Conservation (phyloP, 2,888 invertebrate species). For the Torymus texanus region DNA sequence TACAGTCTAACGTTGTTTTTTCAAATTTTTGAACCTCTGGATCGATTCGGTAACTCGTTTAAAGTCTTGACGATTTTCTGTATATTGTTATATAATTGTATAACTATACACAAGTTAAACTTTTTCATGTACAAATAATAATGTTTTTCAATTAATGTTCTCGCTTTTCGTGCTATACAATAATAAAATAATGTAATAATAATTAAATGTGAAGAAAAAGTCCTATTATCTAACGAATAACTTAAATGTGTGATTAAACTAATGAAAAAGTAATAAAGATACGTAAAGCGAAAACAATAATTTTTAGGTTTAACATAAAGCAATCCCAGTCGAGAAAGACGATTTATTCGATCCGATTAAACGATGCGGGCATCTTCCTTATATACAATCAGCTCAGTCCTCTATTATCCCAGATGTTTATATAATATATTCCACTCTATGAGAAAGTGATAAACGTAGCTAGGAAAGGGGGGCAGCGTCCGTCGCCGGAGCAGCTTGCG, state of each 20-base stretch:
- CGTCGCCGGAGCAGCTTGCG: conserved; percentile 39
- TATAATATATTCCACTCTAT: conserved; percentile 47
- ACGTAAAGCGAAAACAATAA: conserved; percentile 55
- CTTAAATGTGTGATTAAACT: conserved; percentile 18
- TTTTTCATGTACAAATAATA: neutral
- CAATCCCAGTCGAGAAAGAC: conserved; percentile 34
- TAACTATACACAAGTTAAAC: too few species aligned
- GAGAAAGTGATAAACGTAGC: conserved; percentile 53
- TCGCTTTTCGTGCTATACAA: too few species aligned
- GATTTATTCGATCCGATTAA: conserved; percentile 45
- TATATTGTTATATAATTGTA: neutral
- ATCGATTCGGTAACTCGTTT: too few species aligned
- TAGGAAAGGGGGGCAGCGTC: conserved; percentile 42
- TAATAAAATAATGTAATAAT: conserved; percentile 42
- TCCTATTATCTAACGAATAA: conserved; percentile 38
- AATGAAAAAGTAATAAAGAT: conserved; percentile 40
- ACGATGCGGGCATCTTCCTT: conserved; percentile 57
- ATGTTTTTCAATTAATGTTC: neutral
- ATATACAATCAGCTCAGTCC: conserved; percentile 44
- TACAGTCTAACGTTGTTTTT: too few species aligned
- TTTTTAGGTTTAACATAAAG: conserved; percentile 53
- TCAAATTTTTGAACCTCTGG: neutral
- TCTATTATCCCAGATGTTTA: conserved; percentile 43
- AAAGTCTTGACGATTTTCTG: too few species aligned
- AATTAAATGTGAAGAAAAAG: conserved; percentile 41